Base-by-base conservation (phyloP, 2,797 vertebrate species). In the Mus minutoides region DNA sequence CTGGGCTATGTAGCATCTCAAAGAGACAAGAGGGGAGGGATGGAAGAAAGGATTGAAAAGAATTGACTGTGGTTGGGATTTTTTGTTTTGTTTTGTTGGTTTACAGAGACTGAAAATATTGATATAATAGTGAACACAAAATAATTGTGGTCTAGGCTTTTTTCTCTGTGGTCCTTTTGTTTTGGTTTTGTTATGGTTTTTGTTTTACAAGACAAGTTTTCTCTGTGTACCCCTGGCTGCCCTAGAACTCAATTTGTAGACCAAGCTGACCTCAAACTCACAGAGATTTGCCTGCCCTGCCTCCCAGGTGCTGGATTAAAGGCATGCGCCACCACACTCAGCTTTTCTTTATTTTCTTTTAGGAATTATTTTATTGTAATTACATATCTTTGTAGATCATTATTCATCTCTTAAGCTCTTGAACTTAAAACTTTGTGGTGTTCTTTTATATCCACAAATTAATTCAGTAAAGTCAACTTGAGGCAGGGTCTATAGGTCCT, bases 381-480 rank as follows among this genome's bases (percentile, higher is more conserved):
- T 84, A 64, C 82, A 82, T 24, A 43, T 76, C 34, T 77, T 84
- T 92, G 31, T 88, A 62, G 16, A 60, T 77, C 24, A 85, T n/a
- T 73, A 7, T 78, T 95, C 67, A 58, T 93, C 34, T 34, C 7
- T 69, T 88, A 93, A 75, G n/a, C 79, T 85, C 22, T 62, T 56
- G 17, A 75, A 54, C 17, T 76, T 85, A 92, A 95, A 88, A n/a
- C 69, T 90, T 92, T 71, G 11, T 78, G 34, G 8, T 91, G 10
- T 88, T 92, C 37, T 91, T 96, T 96, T 89, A 91, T 78, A 10
- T 87, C n/a, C 49, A 90, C 71, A 96, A 13, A 71, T 90, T 92
- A 91, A 77, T 92, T 64, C 67, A 40, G 58, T 12, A 49, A 85
- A 88, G 62, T 96, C 24, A 92, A 71, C 58, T 76, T 88, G 67